Base-by-base conservation (phyloP, 2,113 vertebrate species). In the Gadus macrocephalus region DNA sequence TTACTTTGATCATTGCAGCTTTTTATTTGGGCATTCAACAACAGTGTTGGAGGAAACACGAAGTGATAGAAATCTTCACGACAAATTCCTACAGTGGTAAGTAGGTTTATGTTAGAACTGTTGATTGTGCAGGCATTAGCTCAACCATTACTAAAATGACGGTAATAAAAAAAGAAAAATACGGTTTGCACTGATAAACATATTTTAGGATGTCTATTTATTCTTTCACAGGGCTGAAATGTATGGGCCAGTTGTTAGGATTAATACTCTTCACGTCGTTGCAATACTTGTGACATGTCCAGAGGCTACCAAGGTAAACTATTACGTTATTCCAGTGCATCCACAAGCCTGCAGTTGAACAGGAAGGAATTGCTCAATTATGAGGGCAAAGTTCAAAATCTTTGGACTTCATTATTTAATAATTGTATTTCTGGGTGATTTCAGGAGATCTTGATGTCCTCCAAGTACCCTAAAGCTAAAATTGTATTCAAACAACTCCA, bases 391-490 rank as follows among this genome's bases (percentile, higher is more conserved):
- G 62, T 3, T 58, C 5, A 20, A 15, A 15, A 64, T 2, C 4
- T 35, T 35, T 4, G 31, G 4, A 35, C 31, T 35, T 35, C 31
- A 35, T 35, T 35, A 35, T 35, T 4, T 35, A 35, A 35, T 35
- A 35, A 35, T 35, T 35, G 31, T 55, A 4, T 31, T 20, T 20
- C 14, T 2, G 25, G 25, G 25, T 25, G 25, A 25, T 25, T 25
- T 25, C 66, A 93, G 92, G 87, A 90, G 66, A 27, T 92, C 28
- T 25, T 93, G 77, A 92, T 92, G 91, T 92, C 91, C 19, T 16
- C 89, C n/a, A 92, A 92, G 73, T 89, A 92, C 42, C 78, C 76
- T 2, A 92, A 93, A 81, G 81, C 88, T 22, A 63, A 22, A 7
- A 38, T 81, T 11, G 2, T 85, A 25, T 87, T 89, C 79, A 81